phyloP scores from a whole-genome alignment of 2,888 invertebrate species.

The Aradus depressus region DNA sequence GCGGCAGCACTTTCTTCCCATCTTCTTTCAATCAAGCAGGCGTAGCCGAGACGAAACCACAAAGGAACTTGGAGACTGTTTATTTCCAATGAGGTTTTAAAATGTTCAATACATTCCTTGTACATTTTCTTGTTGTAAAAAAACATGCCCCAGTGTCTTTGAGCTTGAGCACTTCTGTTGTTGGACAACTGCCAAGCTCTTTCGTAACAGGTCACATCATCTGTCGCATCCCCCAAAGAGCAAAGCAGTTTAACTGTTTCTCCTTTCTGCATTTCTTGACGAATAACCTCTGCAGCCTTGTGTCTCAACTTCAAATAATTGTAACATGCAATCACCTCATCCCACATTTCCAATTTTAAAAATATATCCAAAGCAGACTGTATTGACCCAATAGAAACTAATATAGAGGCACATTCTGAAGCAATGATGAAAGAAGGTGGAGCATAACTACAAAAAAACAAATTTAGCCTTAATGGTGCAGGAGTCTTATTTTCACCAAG shows the following conservation, averaged over 20 bases:
- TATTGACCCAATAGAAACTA: constrained; percentile 67
- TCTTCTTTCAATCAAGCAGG: constrained; percentile 63
- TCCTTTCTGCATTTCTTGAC: constrained; percentile 61
- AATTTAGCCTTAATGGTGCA: constrained; percentile 40
- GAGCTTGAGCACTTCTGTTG: constrained; percentile 68
- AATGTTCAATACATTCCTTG: constrained; percentile 65
- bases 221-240: constrained; percentile 74
- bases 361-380: constrained; percentile 76
- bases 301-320: constrained; percentile 69
- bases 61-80: constrained; percentile 79
- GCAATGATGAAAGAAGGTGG: constrained; percentile 67
- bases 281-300: constrained; percentile 82
- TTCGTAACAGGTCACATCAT: constrained; percentile 67
- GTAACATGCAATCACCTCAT: constrained; percentile 86
- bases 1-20: constrained; percentile 76
- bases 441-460: constrained; percentile 60
- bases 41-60: constrained; percentile 78
- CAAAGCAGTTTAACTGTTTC: constrained; percentile 82
- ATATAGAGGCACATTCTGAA: constrained; percentile 62
- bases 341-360: constrained; percentile 70
- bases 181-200: constrained; percentile 86
- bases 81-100: constrained; percentile 68
- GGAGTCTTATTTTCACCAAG: constrained; percentile 26
- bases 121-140: constrained; percentile 65
- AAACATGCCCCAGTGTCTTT: constrained; percentile 77